Evolutionary conservation across 2,797 vertebrate genomes (phyloP).

Genomic region (Schizothorax lantsangensis): DNA sequence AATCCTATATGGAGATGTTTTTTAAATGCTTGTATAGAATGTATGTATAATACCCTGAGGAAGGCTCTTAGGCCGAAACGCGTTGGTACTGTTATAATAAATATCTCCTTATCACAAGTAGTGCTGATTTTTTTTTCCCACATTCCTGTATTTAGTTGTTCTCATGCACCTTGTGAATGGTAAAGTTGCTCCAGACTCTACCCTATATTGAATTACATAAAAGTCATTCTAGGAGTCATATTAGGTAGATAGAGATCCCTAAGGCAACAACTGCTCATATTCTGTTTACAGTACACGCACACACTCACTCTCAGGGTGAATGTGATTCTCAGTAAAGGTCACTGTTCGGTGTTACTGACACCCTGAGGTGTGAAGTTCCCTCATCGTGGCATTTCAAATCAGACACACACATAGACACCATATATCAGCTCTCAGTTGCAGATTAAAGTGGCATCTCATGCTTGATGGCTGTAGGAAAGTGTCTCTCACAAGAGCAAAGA

Average conservation of each 20-base stretch:
- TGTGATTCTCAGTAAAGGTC: constrained; percentile 36
- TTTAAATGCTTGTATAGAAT: no score
- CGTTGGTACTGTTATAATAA: no score
- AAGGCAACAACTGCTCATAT: background rate
- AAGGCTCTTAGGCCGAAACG: no score
- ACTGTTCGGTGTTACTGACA: constrained; percentile 42
- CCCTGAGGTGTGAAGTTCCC: constrained; percentile 38
- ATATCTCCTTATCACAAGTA: no score
- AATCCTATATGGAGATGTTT: no score
- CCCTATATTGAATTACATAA: constrained; percentile 2
- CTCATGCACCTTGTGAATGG: no score
- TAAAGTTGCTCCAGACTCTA: no score
- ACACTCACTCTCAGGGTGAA: background rate
- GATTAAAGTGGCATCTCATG: constrained; percentile 19
- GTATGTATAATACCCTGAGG: no score
- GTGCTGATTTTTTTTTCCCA: no score
- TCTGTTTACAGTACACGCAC: background rate
- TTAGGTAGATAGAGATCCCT: background rate
- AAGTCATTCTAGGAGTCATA: background rate
- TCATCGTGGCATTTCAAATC: constrained; percentile 32
- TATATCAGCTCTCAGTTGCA: constrained; percentile 26
- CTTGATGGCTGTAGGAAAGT: constrained; percentile 16
- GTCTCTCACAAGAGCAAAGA: background rate
- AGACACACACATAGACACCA: background rate
- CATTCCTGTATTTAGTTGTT: no score